Evolutionary conservation across 2,113 vertebrate species (phyloP).

Genomic region (Ictidomys tridecemlineatus): DNA sequence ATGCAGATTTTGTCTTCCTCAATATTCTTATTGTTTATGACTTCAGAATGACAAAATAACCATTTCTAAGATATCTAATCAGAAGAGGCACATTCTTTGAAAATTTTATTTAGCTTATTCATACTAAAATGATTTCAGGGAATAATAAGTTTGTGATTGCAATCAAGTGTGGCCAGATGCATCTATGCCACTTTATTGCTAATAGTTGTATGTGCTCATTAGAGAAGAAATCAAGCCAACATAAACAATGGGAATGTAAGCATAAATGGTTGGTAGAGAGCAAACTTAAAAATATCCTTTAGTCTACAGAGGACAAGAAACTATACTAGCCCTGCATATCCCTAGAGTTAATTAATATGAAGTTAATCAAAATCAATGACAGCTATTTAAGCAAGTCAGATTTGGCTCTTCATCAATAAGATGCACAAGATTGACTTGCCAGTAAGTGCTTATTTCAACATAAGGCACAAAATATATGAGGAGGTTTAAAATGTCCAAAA

Average conservation of each 20-base stretch:
- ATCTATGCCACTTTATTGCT: not conserved
- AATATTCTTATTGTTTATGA: not conserved
- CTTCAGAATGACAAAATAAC: not conserved
- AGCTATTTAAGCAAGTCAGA: not conserved
- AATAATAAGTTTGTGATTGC: conserved; percentile 10
- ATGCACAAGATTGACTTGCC: not conserved
- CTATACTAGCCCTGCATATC: not conserved
- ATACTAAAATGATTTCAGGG: not conserved
- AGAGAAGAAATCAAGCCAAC: not conserved
- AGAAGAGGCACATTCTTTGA: not conserved
- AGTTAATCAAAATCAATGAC: not conserved
- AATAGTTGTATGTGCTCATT: not conserved
- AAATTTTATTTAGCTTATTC: not conserved
- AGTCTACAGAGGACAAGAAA: not conserved
- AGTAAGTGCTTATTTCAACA: not conserved
- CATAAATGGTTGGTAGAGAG: not conserved
- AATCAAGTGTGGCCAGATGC: conserved; percentile 6
- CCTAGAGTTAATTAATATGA: not conserved
- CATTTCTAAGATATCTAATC: not conserved
- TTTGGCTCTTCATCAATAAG: not conserved
- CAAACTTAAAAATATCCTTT: not conserved
- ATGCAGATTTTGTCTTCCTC: not conserved
- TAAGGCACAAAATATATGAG: not conserved
- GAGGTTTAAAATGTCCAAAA: not conserved
- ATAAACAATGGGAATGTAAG: not conserved